A percentile compares a stretch with the other conserved stretches of the same genome.
Conservation (phyloP, 30 jellyfish, hydroid and myxozoan genomes). For the Aurelia sp. region DNA sequence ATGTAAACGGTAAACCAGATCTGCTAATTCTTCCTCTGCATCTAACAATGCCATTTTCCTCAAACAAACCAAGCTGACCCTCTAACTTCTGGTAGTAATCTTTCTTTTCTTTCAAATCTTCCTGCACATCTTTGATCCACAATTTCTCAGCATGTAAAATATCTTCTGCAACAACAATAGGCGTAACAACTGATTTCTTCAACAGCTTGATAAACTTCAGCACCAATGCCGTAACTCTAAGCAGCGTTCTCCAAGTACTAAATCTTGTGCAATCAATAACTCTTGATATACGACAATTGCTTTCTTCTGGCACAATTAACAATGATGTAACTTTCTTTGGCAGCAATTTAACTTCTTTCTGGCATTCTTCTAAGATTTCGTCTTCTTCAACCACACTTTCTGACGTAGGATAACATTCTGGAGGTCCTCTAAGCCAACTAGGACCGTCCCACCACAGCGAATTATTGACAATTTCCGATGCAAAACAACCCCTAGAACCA, state of each 20-base stretch:
- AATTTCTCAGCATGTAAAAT: conserved; percentile 23
- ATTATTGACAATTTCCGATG: conserved; percentile 18
- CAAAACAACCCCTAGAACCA: conserved; percentile 11
- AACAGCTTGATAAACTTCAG: conserved; percentile 20
- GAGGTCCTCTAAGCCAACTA: conserved; percentile 47
- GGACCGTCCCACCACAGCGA: conserved; percentile 67
- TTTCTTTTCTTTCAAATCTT: no score
- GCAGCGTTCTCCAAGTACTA: neutral
- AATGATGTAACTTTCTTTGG: conserved; percentile 11
- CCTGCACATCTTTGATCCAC: conserved; percentile 38
- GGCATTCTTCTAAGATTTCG: conserved; percentile 3
- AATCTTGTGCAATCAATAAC: conserved; percentile 25
- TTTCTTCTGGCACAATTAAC: conserved; percentile 1
- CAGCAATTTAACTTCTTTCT: conserved; percentile 7
- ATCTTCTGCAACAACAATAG: neutral
- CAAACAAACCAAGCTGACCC: conserved; percentile 14
- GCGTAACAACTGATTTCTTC: conserved; percentile 22
- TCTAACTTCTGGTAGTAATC: conserved; percentile 7
- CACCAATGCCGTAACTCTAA: conserved; percentile 20
- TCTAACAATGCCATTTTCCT: conserved; percentile 17
- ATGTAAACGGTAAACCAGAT: conserved; percentile 20
- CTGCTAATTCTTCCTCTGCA: conserved; percentile 32
- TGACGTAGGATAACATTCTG: conserved; percentile 11
- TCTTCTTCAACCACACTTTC: neutral
- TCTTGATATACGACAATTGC: neutral